Evolutionary conservation across 2,797 vertebrate genomes (phyloP).

Genomic region (Eidolon dupreanum): DNA sequence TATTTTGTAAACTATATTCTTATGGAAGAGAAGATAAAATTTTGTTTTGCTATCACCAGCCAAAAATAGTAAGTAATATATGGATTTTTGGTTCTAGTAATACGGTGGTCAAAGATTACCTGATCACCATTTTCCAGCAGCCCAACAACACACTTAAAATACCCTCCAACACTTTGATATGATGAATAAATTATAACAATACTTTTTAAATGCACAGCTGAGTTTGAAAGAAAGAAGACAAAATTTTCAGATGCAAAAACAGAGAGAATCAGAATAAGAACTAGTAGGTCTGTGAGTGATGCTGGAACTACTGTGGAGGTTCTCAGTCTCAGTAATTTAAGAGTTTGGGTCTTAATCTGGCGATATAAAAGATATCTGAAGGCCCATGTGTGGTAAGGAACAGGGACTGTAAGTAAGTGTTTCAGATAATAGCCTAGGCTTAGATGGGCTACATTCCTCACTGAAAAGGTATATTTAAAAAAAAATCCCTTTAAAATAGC

Average conservation of each 20-base stretch:
- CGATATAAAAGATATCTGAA: neutral
- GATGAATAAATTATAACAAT: neutral
- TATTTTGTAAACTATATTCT: neutral
- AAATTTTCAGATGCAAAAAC: conserved; percentile 1
- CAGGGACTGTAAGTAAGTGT: neutral
- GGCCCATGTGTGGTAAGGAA: neutral
- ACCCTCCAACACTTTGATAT: neutral
- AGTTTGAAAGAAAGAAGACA: neutral
- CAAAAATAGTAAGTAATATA: neutral
- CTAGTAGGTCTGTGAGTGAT: neutral
- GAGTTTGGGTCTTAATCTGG: neutral
- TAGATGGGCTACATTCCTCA: neutral
- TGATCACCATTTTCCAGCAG: neutral
- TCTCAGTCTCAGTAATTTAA: neutral
- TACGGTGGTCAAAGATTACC: neutral
- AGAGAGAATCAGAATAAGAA: neutral
- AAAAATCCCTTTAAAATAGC: neutral
- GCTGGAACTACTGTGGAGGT: neutral
- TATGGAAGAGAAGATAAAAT: neutral
- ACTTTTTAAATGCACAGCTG: neutral
- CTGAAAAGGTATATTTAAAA: neutral
- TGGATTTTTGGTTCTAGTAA: neutral
- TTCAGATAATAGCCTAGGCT: neutral
- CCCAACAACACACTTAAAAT: neutral
- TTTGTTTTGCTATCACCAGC: neutral